phyloP scores from a whole-genome alignment of 2,888 invertebrate genomes.

The Cordilura impudica region DNA sequence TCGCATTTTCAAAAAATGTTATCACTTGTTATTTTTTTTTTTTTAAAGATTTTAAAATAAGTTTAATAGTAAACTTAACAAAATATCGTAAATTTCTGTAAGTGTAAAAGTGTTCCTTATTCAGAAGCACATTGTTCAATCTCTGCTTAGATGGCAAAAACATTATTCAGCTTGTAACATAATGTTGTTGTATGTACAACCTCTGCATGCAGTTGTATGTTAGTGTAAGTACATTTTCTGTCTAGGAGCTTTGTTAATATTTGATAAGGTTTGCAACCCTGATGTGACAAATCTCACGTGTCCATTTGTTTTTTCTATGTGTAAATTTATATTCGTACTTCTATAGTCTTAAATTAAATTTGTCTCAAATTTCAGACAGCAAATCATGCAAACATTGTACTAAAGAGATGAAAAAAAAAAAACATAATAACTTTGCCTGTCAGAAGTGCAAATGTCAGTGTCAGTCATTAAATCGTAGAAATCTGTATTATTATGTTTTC shows the following conservation, averaged over 20 bases:
- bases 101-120: too few species aligned
- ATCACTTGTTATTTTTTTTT: too few species aligned
- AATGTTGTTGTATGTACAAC: not conserved
- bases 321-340: slow-evolving; percentile 44
- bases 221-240: slow-evolving; percentile 43
- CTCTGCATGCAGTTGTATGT: not conserved
- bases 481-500: slow-evolving; percentile 30
- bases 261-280: slow-evolving; percentile 61
- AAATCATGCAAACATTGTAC: slow-evolving; percentile 34
- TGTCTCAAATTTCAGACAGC: slow-evolving; percentile 61
- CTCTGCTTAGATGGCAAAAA: slow-evolving; percentile 39
- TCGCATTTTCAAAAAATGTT: too few species aligned
- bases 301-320: slow-evolving; percentile 54
- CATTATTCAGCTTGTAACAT: slow-evolving; percentile 6
- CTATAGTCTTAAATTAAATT: slow-evolving; percentile 58
- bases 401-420: slow-evolving; percentile 16
- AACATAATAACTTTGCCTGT: slow-evolving; percentile 50
- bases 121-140: slow-evolving; percentile 36
- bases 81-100: too few species aligned
- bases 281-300: slow-evolving; percentile 63
- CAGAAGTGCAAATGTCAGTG: slow-evolving; percentile 62
- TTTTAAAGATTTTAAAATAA: too few species aligned
- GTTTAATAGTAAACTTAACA: too few species aligned
- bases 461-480: slow-evolving; percentile 57
- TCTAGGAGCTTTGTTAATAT: slow-evolving; percentile 58